Evolutionary conservation across 2,888 invertebrate genomes (phyloP).

Genomic region (Nebria salina): DNA sequence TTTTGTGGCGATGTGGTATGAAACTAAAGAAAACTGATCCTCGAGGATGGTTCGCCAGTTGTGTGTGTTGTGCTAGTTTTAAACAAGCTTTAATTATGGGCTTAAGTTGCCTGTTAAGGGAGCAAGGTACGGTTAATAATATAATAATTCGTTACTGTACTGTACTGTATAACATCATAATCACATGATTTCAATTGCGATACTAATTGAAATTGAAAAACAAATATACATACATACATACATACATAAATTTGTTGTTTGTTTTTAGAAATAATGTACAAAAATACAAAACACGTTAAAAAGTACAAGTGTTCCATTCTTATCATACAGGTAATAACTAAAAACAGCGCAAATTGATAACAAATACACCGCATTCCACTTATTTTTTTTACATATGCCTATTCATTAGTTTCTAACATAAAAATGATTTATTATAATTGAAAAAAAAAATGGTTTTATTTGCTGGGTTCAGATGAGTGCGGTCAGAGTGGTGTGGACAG

Average conservation of each 20-base stretch:
- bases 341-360: not conserved
- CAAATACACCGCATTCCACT: not conserved
- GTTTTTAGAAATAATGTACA: too few species aligned
- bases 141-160: not conserved
- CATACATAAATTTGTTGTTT: not conserved
- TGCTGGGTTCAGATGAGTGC: conserved; percentile 70
- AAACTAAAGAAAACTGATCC: conserved; percentile 24
- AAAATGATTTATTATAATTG: not conserved
- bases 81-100: conserved; percentile 57
- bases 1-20: conserved; percentile 32
- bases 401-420: not conserved
- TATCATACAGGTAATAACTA: not conserved
- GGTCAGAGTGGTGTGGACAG: conserved; percentile 76
- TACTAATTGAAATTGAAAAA: too few species aligned
- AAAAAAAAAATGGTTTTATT: conserved; percentile 45
- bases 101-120: conserved; percentile 55
- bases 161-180: too few species aligned
- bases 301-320: not conserved
- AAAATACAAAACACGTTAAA: not conserved
- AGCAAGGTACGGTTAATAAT: conserved; percentile 49
- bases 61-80: conserved; percentile 54
- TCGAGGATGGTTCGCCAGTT: conserved; percentile 44
- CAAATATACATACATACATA: too few species aligned
- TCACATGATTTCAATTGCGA: too few species aligned
- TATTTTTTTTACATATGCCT: not conserved